Base-by-base conservation (phyloP, 37 sponge, comb jelly and placozoan genomes). In the Diacarnus erythraeanus region DNA sequence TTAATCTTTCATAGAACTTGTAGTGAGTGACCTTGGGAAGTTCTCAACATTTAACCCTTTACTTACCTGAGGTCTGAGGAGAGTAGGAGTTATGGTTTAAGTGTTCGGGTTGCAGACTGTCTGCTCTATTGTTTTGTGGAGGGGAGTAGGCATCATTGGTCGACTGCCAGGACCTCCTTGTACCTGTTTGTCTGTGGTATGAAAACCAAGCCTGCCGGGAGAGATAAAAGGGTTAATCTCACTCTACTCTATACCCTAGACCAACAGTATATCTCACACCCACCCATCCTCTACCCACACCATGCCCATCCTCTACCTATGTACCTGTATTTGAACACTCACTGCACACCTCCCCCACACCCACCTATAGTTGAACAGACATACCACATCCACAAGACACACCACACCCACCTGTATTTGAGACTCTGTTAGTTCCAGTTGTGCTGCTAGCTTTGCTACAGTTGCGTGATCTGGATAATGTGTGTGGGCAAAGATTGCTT, bases 61-160 rank as follows among this genome's bases (percentile, higher is more conserved):
- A 20, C 75, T 60, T 26, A 76, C 77, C 71, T 70, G 82, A 4
- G 22, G 35, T 38, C 25, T 82, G 74, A 6, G 75, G 56, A 42
- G 82, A 74, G 60, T 27, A 71, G 35, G 60, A 23, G 31, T 43
- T 43, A 29, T 84, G 78, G 47, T 74, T 80, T 80, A 79, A 86
- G 80, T 79, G 80, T 64, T 86, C 80, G 80, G 80, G 80, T 80
- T 86, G 81, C 87, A 79, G 74, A 70, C 63, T 80, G 2, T 80
- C 60, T 29, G 61, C 44, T 6, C 37, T 39, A 43, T 61, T 59
- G 38, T 69, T 36, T 21, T 25, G 25, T 22, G 22, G 40, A 23
- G 59, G 42, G 61, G 77, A 74, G 77, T 76, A 60, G 63, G 77
- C 1, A 1, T 9, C 3, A 34, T 27, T 3, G 9, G 23, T 17